These are phyloP conservation scores for Drosophila kepulauana DNA, from an alignment of 1,140 invertebrate genomes.

Conservation along the genomic window DNA sequence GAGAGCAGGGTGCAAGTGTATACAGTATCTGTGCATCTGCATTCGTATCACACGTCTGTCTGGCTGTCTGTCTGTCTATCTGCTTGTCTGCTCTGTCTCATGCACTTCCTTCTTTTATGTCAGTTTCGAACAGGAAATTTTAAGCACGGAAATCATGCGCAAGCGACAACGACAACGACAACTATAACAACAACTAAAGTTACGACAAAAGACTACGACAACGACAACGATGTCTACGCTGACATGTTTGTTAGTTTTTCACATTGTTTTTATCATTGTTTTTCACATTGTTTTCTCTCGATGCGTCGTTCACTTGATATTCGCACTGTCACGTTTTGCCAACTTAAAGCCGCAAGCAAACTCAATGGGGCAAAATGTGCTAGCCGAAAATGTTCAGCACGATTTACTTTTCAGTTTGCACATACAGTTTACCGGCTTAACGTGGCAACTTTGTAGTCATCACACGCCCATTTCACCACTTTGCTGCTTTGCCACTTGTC, in stretches of 20 bases:
- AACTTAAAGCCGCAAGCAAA: slow-evolving; percentile 29
- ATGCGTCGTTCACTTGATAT: slow-evolving; percentile 25
- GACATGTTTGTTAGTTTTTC: slow-evolving; percentile 55
- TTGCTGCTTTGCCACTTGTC: slow-evolving; percentile 14
- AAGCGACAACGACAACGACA: slow-evolving; percentile 48
- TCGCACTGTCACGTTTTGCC: slow-evolving; percentile 33
- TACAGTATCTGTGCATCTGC: slow-evolving; percentile 30
- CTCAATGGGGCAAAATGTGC: slow-evolving; percentile 1
- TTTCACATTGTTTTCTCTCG: slow-evolving; percentile 15
- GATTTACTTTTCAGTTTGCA: neutral
- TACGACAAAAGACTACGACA: slow-evolving; percentile 28
- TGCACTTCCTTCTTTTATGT: slow-evolving; percentile 63
- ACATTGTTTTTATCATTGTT: slow-evolving; percentile 35
- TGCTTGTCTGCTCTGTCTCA: slow-evolving; percentile 29
- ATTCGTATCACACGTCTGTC: slow-evolving; percentile 46
- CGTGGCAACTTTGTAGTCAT: slow-evolving; percentile 20
- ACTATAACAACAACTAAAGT: slow-evolving; percentile 36
- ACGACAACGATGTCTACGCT: slow-evolving; percentile 23
- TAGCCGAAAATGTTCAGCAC: slow-evolving; percentile 13
- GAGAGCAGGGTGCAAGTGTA: neutral
- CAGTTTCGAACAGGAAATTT: slow-evolving; percentile 77
- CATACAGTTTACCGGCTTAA: slow-evolving; percentile 12
- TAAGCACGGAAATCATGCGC: slow-evolving; percentile 77
- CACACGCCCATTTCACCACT: slow-evolving; percentile 24
- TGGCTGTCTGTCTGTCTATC: neutral